A percentile compares a stretch with the other conserved stretches of the same genome.
Conservation (phyloP, 2,888 invertebrate genomes). For the Notodonta ziczac region DNA sequence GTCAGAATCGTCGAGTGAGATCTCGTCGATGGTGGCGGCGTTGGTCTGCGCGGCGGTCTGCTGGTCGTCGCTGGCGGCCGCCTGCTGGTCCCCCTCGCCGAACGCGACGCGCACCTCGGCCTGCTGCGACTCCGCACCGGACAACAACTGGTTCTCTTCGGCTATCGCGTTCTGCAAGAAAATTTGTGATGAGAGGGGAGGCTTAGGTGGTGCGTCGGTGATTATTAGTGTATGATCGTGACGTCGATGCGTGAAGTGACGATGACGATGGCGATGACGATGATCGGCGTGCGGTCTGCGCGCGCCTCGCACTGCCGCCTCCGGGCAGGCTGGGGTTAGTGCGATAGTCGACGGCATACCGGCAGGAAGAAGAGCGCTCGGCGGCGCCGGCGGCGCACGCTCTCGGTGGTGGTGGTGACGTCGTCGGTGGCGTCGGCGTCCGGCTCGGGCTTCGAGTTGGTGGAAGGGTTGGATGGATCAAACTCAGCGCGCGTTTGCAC, state of each 20-base stretch:
- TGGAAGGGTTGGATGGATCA: slow-evolving; percentile 25
- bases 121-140: slow-evolving; percentile 86
- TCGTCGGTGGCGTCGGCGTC: neutral
- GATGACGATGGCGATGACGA: slow-evolving; percentile 50
- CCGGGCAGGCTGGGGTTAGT: slow-evolving; percentile 76
- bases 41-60: slow-evolving; percentile 86
- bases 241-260: slow-evolving; percentile 41
- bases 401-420: slow-evolving; percentile 10
- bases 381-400: slow-evolving; percentile 59
- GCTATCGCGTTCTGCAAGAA: slow-evolving; percentile 68
- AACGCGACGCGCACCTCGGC: slow-evolving; percentile 87
- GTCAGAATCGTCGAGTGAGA: slow-evolving; percentile 88
- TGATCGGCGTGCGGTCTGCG: slow-evolving; percentile 57
- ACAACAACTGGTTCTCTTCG: slow-evolving; percentile 78
- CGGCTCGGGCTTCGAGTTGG: slow-evolving; percentile 31
- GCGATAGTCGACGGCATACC: slow-evolving; percentile 70
- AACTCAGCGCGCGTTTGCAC: neutral
- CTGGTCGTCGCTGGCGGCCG: slow-evolving; percentile 65
- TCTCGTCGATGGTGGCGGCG: slow-evolving; percentile 87
- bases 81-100: slow-evolving; percentile 59
- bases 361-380: slow-evolving; percentile 69
- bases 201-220: slow-evolving; percentile 18
- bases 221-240: slow-evolving; percentile 35
- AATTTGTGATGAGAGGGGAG: slow-evolving; percentile 9
- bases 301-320: slow-evolving; percentile 73